A percentile compares a stretch with the other conserved stretches of the same genome.
phyloP scores from a whole-genome alignment of 2,797 vertebrate genomes.

The Agapornis canus region DNA sequence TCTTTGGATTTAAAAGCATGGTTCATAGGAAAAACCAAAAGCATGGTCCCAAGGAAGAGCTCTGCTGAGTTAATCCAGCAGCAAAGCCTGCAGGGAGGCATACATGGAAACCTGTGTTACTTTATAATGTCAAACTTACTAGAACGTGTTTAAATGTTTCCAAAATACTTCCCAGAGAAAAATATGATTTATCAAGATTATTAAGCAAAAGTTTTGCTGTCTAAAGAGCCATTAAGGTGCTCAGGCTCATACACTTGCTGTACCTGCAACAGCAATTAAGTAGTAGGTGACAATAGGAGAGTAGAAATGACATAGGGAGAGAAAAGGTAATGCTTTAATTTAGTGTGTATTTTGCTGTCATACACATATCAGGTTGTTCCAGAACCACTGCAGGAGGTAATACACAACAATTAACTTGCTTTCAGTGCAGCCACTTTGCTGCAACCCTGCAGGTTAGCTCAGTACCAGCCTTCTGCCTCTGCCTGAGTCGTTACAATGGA shows the following conservation, averaged over 20 bases:
- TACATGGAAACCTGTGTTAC: neutral
- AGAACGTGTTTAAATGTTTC: neutral
- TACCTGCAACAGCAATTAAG: neutral
- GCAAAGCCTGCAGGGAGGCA: neutral
- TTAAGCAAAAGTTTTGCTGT: neutral
- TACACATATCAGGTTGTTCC: neutral
- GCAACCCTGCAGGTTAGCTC: neutral
- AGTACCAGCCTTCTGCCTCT: neutral
- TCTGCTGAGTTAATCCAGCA: neutral
- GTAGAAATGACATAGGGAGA: neutral
- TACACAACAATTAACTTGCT: neutral
- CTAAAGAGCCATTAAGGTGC: neutral
- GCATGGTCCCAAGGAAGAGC: neutral
- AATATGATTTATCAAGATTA: neutral
- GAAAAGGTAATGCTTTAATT: neutral
- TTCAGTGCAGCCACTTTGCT: neutral
- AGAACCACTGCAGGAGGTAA: neutral
- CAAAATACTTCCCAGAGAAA: neutral
- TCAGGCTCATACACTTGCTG: neutral
- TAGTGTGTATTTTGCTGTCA: neutral
- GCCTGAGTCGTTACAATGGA: fast-evolving
- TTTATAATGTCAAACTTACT: neutral
- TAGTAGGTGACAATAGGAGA: neutral
- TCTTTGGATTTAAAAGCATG: neutral
- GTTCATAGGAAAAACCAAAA: neutral